Conservation (phyloP, 2,797 vertebrate genomes). For the Novumbra hubbsi region DNA sequence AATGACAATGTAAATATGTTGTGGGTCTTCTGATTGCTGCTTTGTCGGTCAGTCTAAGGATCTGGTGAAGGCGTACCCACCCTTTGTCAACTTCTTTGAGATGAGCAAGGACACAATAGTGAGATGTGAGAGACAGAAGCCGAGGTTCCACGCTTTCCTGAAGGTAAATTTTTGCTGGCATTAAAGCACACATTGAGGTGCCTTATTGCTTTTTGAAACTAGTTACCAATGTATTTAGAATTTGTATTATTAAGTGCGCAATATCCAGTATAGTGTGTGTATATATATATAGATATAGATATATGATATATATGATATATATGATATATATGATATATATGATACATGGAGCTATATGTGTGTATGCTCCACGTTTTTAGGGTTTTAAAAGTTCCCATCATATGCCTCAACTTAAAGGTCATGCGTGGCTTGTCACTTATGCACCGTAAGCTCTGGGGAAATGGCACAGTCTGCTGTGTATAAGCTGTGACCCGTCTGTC, state of each 20-base stretch:
- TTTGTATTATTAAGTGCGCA: no score
- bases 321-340: no score
- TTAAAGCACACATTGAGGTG: no score
- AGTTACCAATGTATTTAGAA: no score
- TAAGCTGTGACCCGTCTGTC: background rate
- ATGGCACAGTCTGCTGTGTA: background rate
- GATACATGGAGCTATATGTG: background rate
- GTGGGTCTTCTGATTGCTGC: background rate
- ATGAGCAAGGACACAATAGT: conserved; percentile 98
- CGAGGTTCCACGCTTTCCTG: conserved; percentile 96
- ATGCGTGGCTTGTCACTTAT: background rate
- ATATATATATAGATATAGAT: no score
- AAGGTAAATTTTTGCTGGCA: conserved; percentile 75
- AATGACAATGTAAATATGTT: background rate
- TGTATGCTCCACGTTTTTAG: background rate
- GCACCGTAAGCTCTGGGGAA: background rate
- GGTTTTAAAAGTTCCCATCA: background rate
- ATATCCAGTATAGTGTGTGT: no score
- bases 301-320: no score
- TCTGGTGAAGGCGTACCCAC: conserved; percentile 93
- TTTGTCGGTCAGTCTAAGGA: conserved; percentile 83
- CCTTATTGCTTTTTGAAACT: no score
- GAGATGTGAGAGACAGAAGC: conserved; percentile 93
- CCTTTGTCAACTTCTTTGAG: conserved; percentile 99
- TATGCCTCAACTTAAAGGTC: conserved; percentile 9